phyloP scores from a whole-genome alignment of 2,113 vertebrate species.

The Melanostigma gelatinosum region DNA sequence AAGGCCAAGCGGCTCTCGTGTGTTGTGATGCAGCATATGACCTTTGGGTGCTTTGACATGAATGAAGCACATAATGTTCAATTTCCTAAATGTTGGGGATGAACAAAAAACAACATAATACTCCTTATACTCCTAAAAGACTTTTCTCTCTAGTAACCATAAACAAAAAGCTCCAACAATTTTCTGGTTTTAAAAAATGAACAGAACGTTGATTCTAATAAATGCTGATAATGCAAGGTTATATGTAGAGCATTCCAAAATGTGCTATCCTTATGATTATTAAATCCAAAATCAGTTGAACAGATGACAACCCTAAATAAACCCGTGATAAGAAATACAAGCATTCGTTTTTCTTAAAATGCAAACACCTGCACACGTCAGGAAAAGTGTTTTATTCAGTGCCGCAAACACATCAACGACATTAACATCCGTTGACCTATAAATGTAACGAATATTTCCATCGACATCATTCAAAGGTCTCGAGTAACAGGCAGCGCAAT shows the following conservation, averaged over 20 bases:
- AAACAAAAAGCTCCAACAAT: not conserved
- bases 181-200: not conserved
- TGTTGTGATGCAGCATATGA: not conserved
- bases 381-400: slow-evolving; percentile 50
- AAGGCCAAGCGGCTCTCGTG: not conserved
- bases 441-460: slow-evolving; percentile 45
- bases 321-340: not conserved
- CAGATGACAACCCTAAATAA: not conserved
- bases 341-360: not conserved
- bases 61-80: not conserved
- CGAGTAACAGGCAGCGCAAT: slow-evolving; percentile 51
- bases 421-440: slow-evolving; percentile 38
- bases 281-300: not conserved
- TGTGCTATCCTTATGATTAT: not conserved
- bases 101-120: not conserved
- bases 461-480: slow-evolving; percentile 18
- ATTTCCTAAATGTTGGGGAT: not conserved
- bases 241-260: not conserved
- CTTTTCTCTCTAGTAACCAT: not conserved
- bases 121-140: not conserved
- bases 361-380: slow-evolving; percentile 12
- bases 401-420: slow-evolving; percentile 27
- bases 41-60: not conserved
- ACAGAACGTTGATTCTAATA: not conserved
- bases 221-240: not conserved